phyloP scores from a whole-genome alignment of 2,797 vertebrate genomes.

The Protonibea diacanthus region DNA sequence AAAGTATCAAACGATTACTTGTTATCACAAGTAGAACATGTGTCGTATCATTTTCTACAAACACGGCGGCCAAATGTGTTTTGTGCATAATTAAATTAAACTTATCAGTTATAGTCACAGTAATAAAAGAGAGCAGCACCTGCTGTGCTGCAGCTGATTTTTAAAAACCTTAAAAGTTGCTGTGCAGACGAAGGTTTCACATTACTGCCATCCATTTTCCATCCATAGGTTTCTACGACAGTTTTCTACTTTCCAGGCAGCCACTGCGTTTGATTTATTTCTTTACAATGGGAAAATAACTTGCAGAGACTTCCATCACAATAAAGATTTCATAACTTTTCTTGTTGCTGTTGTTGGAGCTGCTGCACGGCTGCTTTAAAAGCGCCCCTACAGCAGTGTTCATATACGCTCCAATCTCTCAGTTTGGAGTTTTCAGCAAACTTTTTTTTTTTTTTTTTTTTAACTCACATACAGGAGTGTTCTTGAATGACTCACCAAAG shows the following conservation, averaged over 20 bases:
- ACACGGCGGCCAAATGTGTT: not conserved
- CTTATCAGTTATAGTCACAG: not conserved
- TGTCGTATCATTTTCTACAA: not conserved
- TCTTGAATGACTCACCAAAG: slow-evolving; percentile 5
- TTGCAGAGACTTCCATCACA: not conserved
- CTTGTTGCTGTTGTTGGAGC: too few relatives aligned
- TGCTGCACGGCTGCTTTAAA: not conserved
- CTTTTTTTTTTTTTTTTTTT: too few relatives aligned
- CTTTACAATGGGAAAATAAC: not conserved
- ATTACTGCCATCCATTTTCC: not conserved
- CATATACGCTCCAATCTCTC: not conserved
- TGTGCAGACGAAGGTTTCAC: not conserved
- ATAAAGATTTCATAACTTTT: not conserved
- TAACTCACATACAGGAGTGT: not conserved
- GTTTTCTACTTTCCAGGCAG: not conserved
- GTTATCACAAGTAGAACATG: not conserved
- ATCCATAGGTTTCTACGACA: not conserved
- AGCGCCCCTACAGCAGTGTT: not conserved
- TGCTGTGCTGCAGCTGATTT: slow-evolving; percentile 6
- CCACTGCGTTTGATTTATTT: not conserved
- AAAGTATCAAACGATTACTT: not conserved
- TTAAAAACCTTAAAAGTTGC: not conserved
- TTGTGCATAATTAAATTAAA: not conserved
- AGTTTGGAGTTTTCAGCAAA: too few relatives aligned
- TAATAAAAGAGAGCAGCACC: not conserved